phyloP scores from a whole-genome alignment of 2,888 invertebrate species.

The Sesia apiformis region DNA sequence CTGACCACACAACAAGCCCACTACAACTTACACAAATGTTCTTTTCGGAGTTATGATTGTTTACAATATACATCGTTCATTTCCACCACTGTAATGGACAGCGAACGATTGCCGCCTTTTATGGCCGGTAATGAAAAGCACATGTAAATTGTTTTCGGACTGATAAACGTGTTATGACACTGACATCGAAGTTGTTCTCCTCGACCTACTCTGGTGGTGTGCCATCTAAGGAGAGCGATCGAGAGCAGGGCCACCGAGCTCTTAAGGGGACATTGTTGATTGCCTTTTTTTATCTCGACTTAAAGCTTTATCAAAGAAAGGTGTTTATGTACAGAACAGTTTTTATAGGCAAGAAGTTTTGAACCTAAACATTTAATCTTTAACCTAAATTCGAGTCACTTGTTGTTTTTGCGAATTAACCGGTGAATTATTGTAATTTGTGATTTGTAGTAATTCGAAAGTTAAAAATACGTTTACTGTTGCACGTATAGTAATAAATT shows the following conservation, averaged over 20 bases:
- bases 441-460: too few species aligned
- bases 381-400: too few species aligned
- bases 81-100: background rate
- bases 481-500: too few species aligned
- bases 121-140: slow-evolving; percentile 29
- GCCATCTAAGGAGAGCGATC: slow-evolving; percentile 72
- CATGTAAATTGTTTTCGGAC: slow-evolving; percentile 10
- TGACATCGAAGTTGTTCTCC: slow-evolving; percentile 67
- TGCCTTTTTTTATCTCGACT: slow-evolving; percentile 27
- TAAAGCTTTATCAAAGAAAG: slow-evolving; percentile 2
- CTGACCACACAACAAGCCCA: slow-evolving; percentile 47
- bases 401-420: too few species aligned
- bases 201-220: slow-evolving; percentile 70
- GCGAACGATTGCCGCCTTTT: background rate
- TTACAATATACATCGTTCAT: background rate
- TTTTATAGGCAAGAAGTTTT: background rate
- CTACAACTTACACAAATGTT: slow-evolving; percentile 17
- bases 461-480: too few species aligned
- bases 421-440: too few species aligned
- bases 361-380: background rate
- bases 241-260: slow-evolving; percentile 69
- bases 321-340: background rate
- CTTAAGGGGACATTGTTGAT: slow-evolving; percentile 56
- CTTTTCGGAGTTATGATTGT: background rate
- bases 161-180: slow-evolving; percentile 49